These are phyloP conservation scores for Pagetopsis macropterus DNA, from an alignment of 2,797 vertebrate genomes.

Conservation along the genomic window DNA sequence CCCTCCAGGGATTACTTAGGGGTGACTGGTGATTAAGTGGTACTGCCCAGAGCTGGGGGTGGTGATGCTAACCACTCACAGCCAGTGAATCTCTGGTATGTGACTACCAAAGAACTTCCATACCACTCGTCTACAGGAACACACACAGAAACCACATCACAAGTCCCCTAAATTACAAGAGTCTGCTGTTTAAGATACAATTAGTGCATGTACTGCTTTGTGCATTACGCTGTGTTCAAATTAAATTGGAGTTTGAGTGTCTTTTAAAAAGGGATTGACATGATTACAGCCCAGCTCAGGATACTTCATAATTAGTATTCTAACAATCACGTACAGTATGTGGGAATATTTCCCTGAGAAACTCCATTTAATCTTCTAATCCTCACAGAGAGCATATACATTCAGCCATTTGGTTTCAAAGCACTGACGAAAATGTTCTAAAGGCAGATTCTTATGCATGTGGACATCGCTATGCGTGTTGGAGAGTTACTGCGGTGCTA, in stretches of 20 bases:
- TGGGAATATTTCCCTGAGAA: conserved; percentile 24
- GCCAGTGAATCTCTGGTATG: conserved; percentile 72
- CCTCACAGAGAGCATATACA: conserved; percentile 23
- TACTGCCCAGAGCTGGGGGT: conserved; percentile 45
- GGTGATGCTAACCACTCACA: conserved; percentile 59
- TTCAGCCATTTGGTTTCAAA: conserved; percentile 25
- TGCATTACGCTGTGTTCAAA: conserved; percentile 32
- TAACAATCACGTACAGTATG: conserved; percentile 2
- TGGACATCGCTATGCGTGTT: conserved; percentile 7
- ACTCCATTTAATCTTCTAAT: conserved; percentile 25
- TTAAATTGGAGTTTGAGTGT: conserved; percentile 31
- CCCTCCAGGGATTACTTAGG: conserved; percentile 62
- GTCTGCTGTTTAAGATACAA: conserved; percentile 32
- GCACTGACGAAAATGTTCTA: conserved; percentile 9
- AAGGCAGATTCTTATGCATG: conserved; percentile 21
- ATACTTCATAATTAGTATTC: conserved; percentile 26
- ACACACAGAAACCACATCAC: conserved; percentile 34
- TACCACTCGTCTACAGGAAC: conserved; percentile 29
- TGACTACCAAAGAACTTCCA: conserved; percentile 64
- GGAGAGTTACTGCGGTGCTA: conserved; percentile 22
- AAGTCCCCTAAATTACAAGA: conserved; percentile 37
- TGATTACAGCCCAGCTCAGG: conserved; percentile 7
- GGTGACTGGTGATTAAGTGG: conserved; percentile 66
- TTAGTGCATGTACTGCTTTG: conserved; percentile 33
- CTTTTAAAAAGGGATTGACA: conserved; percentile 4